These are phyloP conservation scores for Pammene aurita DNA, from an alignment of 2,888 invertebrate genomes.

Conservation along the genomic window DNA sequence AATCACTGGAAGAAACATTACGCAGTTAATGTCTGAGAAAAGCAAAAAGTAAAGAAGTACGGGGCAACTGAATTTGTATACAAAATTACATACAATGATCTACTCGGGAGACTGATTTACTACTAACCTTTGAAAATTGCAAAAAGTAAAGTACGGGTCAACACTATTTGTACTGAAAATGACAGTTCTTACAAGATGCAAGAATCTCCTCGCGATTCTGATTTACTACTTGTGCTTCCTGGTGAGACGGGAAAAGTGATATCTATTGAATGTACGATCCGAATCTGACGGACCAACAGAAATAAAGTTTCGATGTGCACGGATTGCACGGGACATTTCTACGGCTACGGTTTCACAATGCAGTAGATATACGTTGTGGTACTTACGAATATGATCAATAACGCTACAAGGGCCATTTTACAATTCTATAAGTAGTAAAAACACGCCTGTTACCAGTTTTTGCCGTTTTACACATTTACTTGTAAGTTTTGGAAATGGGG, in stretches of 20 bases:
- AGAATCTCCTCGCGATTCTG: neutral
- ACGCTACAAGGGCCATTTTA: too few relatives aligned
- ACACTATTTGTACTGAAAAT: neutral
- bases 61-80: neutral
- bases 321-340: too few relatives aligned
- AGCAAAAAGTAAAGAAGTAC: neutral
- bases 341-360: too few relatives aligned
- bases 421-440: too few relatives aligned
- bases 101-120: neutral
- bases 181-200: neutral
- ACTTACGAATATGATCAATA: too few relatives aligned
- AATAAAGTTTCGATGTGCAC: neutral
- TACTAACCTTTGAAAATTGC: neutral
- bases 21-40: conserved; percentile 7
- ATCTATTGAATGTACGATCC: neutral
- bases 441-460: too few relatives aligned
- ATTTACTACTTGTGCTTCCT: conserved; percentile 8
- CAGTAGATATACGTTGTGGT: too few relatives aligned
- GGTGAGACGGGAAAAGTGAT: neutral
- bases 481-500: too few relatives aligned
- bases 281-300: neutral
- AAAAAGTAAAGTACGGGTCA: neutral
- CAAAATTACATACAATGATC: neutral
- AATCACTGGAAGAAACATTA: conserved; percentile 48
- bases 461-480: too few relatives aligned